A percentile compares a stretch with the other conserved stretches of the same genome.
These are phyloP conservation scores for Spheniscus mendiculus DNA, from an alignment of 2,113 vertebrate species.

Conservation along the genomic window DNA sequence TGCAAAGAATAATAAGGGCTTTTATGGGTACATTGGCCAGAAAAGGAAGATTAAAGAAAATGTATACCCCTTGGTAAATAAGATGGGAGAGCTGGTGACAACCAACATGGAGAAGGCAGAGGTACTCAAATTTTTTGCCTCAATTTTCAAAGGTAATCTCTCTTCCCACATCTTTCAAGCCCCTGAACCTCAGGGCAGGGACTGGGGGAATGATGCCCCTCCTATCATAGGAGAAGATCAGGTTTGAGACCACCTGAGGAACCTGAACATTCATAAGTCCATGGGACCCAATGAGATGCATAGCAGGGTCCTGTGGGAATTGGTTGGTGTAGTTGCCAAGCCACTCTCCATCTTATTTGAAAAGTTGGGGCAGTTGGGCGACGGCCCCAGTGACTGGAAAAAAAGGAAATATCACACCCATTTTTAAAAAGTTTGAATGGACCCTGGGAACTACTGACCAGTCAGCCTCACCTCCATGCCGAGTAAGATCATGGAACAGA, in stretches of 20 bases:
- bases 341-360: neutral
- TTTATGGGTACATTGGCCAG: neutral
- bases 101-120: neutral
- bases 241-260: neutral
- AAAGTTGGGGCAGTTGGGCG: accelerated
- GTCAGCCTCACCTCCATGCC: neutral
- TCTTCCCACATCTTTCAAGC: neutral
- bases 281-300: neutral
- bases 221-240: neutral
- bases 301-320: neutral
- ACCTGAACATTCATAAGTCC: neutral
- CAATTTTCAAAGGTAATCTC: neutral
- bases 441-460: neutral
- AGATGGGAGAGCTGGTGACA: neutral
- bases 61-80: neutral
- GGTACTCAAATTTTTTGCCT: neutral
- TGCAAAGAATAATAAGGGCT: neutral
- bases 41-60: neutral
- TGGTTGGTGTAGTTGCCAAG: neutral
- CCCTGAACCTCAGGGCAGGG: neutral
- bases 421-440: neutral
- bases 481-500: neutral
- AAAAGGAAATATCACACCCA: neutral
- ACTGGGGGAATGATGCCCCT: neutral
- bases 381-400: neutral